phyloP scores from a whole-genome alignment of 2,888 invertebrate species.

The Carabus problematicus region DNA sequence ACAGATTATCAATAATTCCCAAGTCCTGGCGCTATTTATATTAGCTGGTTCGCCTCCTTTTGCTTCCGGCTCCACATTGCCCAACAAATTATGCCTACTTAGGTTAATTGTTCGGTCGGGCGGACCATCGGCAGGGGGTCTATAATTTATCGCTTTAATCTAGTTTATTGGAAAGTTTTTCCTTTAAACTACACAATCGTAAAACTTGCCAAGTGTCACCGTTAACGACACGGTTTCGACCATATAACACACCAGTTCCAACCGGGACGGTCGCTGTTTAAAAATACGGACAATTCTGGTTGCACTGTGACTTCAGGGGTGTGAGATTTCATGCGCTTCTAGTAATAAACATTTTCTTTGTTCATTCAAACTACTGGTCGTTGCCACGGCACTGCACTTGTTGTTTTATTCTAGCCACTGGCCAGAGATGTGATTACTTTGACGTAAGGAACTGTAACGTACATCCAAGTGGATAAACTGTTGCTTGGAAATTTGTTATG shows the following conservation, averaged over 20 bases:
- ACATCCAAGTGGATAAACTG: no score
- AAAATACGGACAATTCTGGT: constrained; percentile 1
- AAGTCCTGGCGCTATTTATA: not conserved
- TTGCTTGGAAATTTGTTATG: no score
- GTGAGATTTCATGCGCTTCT: no score
- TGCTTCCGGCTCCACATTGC: no score
- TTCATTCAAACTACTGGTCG: constrained; percentile 1
- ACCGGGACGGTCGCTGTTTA: not conserved
- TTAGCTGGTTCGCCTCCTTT: not conserved
- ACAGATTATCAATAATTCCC: not conserved
- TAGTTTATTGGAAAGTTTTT: constrained; percentile 38
- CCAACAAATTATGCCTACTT: constrained; percentile 28
- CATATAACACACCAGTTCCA: not conserved
- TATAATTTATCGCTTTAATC: constrained; percentile 34
- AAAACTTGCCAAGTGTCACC: constrained; percentile 35
- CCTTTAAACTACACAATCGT: constrained; percentile 25
- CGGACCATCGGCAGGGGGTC: not conserved
- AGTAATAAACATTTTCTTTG: constrained; percentile 1
- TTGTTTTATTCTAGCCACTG: not conserved
- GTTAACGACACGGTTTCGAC: constrained; percentile 17
- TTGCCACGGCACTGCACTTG: not conserved
- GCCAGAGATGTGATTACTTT: constrained; percentile 1
- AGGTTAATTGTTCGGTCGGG: constrained; percentile 21
- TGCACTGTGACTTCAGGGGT: not conserved
- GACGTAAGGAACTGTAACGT: no score